Conservation (phyloP, 1,140 invertebrate genomes). For the Tetramorium parvispinum region DNA sequence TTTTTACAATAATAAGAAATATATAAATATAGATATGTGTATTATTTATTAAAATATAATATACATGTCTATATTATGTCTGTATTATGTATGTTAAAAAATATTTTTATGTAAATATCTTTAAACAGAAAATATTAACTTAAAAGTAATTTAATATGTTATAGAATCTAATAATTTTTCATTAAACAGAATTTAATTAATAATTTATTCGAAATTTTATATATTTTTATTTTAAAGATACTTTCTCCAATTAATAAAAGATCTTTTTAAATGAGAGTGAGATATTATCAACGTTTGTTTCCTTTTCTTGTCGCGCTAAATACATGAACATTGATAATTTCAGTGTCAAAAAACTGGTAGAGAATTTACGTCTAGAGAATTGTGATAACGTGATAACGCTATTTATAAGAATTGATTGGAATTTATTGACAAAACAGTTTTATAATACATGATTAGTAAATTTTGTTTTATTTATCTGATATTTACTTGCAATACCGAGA, state of each 20-base stretch:
- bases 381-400: background rate
- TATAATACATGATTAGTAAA: background rate
- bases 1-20: background rate
- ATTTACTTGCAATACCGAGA: background rate
- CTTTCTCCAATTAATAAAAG: background rate
- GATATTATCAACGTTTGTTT: conserved; percentile 51
- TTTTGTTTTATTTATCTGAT: background rate
- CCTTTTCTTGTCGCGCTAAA: background rate
- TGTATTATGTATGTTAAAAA: too few relatives aligned
- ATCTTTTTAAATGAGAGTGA: background rate
- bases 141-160: background rate
- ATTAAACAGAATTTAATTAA: background rate
- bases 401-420: background rate
- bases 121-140: background rate
- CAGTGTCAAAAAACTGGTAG: background rate
- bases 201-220: background rate
- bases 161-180: background rate
- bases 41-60: too few relatives aligned
- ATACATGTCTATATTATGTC: too few relatives aligned
- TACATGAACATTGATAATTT: conserved; percentile 4
- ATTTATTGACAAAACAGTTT: background rate
- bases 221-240: background rate
- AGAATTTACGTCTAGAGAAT: background rate
- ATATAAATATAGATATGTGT: too few relatives aligned
- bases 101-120: background rate